Evolutionary conservation across 2,113 vertebrate species (phyloP).

Genomic region (Sorex fumeus): DNA sequence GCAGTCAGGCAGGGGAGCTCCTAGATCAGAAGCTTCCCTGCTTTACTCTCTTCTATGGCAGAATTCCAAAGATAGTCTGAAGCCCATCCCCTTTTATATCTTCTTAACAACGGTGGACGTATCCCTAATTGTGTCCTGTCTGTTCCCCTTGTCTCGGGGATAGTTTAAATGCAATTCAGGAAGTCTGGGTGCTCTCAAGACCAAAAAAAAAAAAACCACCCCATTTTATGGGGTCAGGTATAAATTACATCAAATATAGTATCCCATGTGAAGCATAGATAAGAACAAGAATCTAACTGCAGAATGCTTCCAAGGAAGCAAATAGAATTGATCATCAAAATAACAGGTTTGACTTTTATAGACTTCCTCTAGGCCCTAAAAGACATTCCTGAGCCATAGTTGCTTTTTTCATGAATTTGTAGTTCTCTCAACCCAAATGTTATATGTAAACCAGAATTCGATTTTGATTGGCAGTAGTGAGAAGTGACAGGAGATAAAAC

Average conservation of each 20-base stretch:
- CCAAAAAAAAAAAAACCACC: background rate
- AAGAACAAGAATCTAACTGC: conserved; percentile 19
- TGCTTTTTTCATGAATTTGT: background rate
- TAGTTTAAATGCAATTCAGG: conserved; percentile 10
- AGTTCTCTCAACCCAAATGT: background rate
- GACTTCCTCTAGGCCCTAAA: background rate
- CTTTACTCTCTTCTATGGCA: too few species aligned
- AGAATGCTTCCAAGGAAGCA: conserved; percentile 31
- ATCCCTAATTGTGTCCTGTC: too few species aligned
- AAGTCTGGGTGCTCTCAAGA: conserved; percentile 41
- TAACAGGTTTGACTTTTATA: background rate
- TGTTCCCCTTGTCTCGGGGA: background rate
- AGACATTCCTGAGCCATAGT: background rate
- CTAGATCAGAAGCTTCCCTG: too few species aligned
- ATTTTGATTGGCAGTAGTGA: background rate
- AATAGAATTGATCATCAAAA: background rate
- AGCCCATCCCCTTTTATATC: too few species aligned
- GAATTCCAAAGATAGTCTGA: too few species aligned
- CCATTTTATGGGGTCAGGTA: background rate
- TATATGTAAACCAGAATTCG: background rate
- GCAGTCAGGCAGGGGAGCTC: too few species aligned
- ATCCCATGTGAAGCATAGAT: conserved; percentile 15
- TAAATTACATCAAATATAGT: conserved; percentile 10
- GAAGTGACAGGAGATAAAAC: background rate
- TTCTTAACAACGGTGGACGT: too few species aligned